Evolutionary conservation across 2,888 invertebrate species (phyloP), one percentile per base, ranked within the genome.

Genomic region (Melanostoma scalare): DNA sequence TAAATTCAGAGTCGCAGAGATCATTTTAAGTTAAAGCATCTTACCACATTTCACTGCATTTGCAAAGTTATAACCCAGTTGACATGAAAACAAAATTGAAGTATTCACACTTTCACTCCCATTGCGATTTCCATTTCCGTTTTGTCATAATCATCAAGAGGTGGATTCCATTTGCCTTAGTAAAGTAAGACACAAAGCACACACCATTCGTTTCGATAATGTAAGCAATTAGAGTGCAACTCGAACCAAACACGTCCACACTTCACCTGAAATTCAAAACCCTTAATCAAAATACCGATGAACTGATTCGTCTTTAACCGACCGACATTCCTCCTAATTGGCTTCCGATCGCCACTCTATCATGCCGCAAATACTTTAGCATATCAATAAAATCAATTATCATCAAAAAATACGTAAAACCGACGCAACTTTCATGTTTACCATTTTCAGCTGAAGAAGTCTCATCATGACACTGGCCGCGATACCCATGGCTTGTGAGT

Each of bases 241-340:
- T 44, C 44, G 6, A 10, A 20, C 36, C 36, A 9, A 38, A 35
- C 9, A 38, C 20, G 20, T 36, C 61, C 0, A 72, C 30, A 61
- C 42, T 63, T 63, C 55, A 73, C 56, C 33, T 48, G 55, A 48
- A 63, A 50, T 46, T n/a, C 6, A 73, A 73, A 48, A 35, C 63
- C 9, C 46, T 55, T 53, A 75, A 81, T 81, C 76, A 81, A 65
- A 61, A 76, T 76, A 50, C 76, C 75, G 9, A 2, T 31, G 6
- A 33, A 4, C 38, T 52, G 73, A 80, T 36, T 67, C 48, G 6
- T 55, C 35, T 63, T 42, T 46, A 50, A 46, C 4, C 50, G 38
- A 48, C 76, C 81, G 77, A 72, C 81, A 81, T 81, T 81, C 81
- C 81, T 44, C 67, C 42, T 81, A 81, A 81, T 81, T 81, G 81